Percentiles rank a stretch among this genome's conserved stretches.
These are phyloP conservation scores for Prunella fulvescens DNA, from an alignment of 2,113 vertebrate genomes.

Conservation along the genomic window DNA sequence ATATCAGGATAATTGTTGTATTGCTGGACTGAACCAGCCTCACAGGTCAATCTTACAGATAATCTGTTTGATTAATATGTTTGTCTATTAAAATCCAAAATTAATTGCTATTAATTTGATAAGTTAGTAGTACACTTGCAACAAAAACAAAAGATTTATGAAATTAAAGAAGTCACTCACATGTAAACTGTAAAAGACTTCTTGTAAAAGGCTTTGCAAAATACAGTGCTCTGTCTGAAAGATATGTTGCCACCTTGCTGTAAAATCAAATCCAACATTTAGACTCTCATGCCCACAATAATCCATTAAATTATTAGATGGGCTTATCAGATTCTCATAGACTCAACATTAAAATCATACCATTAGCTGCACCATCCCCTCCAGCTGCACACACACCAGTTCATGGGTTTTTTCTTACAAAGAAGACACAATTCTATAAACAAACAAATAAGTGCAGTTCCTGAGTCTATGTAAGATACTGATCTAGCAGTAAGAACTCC, in stretches of 20 bases:
- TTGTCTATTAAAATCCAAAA: background rate
- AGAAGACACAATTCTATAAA: background rate
- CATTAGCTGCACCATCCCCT: background rate
- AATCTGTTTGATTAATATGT: background rate
- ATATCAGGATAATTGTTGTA: background rate
- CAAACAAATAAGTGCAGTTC: background rate
- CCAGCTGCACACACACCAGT: background rate
- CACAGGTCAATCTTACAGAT: too few species aligned
- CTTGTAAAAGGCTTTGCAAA: background rate
- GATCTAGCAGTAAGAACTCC: background rate
- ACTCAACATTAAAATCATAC: background rate
- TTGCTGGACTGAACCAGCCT: too few species aligned
- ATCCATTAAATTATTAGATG: background rate
- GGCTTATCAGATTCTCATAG: background rate
- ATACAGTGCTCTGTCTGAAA: background rate
- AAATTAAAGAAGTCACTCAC: background rate
- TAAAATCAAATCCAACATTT: background rate
- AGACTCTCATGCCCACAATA: background rate
- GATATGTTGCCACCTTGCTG: background rate
- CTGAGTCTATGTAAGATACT: background rate
- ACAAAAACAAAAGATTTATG: background rate
- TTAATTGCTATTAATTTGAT: background rate
- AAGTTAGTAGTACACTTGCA: background rate
- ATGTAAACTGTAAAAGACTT: background rate
- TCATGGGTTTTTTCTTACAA: background rate